phyloP scores from a whole-genome alignment of 2,113 vertebrate species.

The Nestor notabilis region DNA sequence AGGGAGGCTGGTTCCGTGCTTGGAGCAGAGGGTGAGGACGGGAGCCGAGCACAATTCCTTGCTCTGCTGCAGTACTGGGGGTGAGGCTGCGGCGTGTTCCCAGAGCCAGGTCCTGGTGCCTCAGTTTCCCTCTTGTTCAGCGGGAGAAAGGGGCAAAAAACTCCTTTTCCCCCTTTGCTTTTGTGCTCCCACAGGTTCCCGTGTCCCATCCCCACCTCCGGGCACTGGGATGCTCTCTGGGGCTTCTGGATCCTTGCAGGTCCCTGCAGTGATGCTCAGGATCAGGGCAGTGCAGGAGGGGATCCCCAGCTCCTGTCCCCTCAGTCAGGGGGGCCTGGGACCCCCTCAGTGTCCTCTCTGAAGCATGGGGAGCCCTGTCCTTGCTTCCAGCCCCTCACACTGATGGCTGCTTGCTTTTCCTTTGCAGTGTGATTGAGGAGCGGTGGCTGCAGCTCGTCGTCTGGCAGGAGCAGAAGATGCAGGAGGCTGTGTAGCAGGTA shows the following conservation, averaged over 20 bases:
- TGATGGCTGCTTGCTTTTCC: not conserved
- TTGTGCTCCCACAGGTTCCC: not conserved
- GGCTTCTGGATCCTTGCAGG: not conserved
- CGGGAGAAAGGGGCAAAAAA: not conserved
- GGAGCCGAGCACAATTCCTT: slow-evolving; percentile 23
- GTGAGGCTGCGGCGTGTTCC: rapidly evolving
- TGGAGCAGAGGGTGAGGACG: not conserved
- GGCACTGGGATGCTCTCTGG: not conserved
- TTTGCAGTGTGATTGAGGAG: slow-evolving; percentile 22
- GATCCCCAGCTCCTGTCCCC: not conserved
- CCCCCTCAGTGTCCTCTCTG: not conserved
- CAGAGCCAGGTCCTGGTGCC: not conserved
- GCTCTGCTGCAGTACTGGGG: not conserved
- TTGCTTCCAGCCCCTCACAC: not conserved
- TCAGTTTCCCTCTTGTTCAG: slow-evolving; percentile 6
- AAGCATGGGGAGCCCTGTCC: not conserved
- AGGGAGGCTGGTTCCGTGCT: slow-evolving; percentile 45
- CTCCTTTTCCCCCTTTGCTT: not conserved
- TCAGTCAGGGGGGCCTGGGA: not conserved
- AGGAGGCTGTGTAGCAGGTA: not conserved
- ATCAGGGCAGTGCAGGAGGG: not conserved
- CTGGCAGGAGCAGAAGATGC: slow-evolving; percentile 33
- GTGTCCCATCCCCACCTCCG: rapidly evolving
- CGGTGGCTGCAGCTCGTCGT: not conserved
- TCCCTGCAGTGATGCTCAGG: not conserved